A percentile compares a stretch with the other conserved stretches of the same genome.
phyloP scores from a whole-genome alignment of 2,113 vertebrate genomes.

The Tyrannus savana region DNA sequence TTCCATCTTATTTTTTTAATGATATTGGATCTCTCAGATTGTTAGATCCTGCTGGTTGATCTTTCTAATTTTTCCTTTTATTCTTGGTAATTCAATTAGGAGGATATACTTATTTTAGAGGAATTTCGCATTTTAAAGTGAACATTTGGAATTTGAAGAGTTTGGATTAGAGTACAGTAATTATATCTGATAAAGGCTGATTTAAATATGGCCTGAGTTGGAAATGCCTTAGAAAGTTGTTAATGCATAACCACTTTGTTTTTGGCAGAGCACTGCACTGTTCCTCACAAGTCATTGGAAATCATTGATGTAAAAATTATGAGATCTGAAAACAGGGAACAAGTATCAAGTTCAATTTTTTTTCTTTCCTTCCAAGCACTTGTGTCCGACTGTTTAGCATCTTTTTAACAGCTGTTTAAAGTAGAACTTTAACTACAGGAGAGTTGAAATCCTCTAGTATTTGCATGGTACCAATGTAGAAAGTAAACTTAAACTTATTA shows the following conservation, averaged over 20 bases:
- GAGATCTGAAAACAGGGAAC: background rate
- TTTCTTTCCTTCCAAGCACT: background rate
- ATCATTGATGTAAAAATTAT: background rate
- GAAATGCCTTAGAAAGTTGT: background rate
- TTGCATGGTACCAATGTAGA: background rate
- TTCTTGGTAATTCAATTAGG: background rate
- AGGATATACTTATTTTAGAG: background rate
- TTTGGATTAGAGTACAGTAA: background rate
- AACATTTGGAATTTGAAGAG: background rate
- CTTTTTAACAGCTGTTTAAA: background rate
- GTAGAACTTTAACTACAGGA: background rate
- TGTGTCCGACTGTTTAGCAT: background rate
- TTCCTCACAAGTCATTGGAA: background rate
- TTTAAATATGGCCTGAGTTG: background rate
- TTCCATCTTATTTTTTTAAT: background rate
- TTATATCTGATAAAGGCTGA: background rate
- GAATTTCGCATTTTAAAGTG: background rate
- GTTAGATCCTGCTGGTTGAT: background rate
- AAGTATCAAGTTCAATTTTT: background rate
- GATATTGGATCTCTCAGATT: background rate
- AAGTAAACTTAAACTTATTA: background rate
- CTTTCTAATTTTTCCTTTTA: background rate
- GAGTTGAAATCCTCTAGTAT: background rate
- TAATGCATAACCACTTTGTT: background rate
- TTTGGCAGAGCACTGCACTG: background rate